A percentile compares a stretch with the other conserved stretches of the same genome.
These are phyloP conservation scores for Pteropus rufus DNA, from an alignment of 2,797 vertebrate genomes.

Conservation along the genomic window DNA sequence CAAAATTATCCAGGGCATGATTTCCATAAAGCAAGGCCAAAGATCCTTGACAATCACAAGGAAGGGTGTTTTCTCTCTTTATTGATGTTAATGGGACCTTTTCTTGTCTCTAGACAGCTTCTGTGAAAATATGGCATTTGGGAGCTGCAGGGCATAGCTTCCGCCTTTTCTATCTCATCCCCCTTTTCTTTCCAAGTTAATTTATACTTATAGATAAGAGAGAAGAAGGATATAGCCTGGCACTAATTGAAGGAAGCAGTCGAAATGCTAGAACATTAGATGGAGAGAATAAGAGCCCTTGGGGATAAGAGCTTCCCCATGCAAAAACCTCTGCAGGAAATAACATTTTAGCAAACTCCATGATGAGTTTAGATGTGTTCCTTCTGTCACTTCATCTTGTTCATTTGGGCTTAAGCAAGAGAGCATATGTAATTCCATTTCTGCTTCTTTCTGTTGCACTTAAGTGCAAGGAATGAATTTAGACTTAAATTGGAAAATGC, in stretches of 20 bases:
- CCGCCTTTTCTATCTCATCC: neutral
- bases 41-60: neutral
- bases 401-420: neutral
- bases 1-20: neutral
- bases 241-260: neutral
- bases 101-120: neutral
- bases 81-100: neutral
- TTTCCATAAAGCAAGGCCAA: neutral
- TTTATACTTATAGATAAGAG: neutral
- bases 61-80: neutral
- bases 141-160: neutral
- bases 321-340: neutral
- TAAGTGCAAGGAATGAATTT: neutral
- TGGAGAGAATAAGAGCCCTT: neutral
- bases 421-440: neutral
- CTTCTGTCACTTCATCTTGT: neutral
- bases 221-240: neutral
- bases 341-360: neutral
- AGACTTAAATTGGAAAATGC: constrained; percentile 7
- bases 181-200: neutral
- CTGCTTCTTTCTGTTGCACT: neutral
- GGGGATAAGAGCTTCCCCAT: neutral
- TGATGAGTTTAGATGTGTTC: neutral
- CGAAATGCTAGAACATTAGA: neutral
- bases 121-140: neutral